These are phyloP conservation scores for Mionectes macconnelli DNA, from an alignment of 2,113 vertebrate species.

Conservation along the genomic window DNA sequence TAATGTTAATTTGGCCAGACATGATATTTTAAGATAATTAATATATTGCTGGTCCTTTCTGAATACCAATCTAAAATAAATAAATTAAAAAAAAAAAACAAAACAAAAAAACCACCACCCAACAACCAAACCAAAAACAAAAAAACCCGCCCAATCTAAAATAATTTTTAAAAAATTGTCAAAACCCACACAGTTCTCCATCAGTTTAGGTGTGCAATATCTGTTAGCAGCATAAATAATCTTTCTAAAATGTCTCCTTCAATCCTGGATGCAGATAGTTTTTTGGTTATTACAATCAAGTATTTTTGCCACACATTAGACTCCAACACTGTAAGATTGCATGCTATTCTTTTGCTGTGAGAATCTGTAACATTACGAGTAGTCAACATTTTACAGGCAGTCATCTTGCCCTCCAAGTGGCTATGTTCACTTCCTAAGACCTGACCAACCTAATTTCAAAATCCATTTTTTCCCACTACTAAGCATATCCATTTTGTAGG, in stretches of 20 bases:
- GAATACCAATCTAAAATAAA: neutral
- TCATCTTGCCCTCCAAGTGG: neutral
- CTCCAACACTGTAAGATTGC: neutral
- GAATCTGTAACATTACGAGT: neutral
- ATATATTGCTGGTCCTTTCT: neutral
- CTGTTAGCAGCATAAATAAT: neutral
- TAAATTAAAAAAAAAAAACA: too few species aligned
- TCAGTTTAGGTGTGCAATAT: neutral
- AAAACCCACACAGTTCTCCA: neutral
- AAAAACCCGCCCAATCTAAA: neutral
- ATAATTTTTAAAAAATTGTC: neutral
- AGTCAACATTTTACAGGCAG: neutral
- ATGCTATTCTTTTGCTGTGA: neutral
- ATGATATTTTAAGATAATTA: fast-evolving
- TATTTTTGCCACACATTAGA: neutral
- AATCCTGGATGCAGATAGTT: neutral
- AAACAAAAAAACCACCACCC: neutral
- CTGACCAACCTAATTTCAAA: neutral
- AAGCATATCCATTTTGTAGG: neutral
- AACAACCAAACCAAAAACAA: neutral
- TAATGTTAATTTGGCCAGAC: neutral
- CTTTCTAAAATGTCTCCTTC: neutral
- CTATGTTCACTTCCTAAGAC: neutral
- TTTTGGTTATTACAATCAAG: neutral
- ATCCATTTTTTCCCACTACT: neutral